Conservation (phyloP, 2,888 invertebrate species). For the Rhagium mordax region DNA sequence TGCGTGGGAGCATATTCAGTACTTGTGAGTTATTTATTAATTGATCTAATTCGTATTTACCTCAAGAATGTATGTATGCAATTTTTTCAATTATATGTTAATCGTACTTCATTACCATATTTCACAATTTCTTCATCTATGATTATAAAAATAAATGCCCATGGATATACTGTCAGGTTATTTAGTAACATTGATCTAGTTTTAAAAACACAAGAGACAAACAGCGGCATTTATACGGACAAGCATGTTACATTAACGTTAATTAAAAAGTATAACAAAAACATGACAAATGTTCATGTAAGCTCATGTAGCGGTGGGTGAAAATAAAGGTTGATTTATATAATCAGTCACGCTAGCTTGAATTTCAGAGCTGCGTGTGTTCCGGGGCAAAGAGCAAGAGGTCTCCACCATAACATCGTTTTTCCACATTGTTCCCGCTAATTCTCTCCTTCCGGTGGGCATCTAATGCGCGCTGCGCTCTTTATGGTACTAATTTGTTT, state of each 20-base stretch:
- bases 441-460: constrained; percentile 60
- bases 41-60: not conserved
- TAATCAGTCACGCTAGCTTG: constrained; percentile 64
- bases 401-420: constrained; percentile 47
- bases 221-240: constrained; percentile 27
- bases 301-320: constrained; percentile 55
- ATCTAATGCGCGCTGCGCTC: constrained; percentile 20
- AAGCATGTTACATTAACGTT: constrained; percentile 46
- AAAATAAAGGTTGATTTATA: constrained; percentile 64
- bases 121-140: not conserved
- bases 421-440: constrained; percentile 63
- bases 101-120: not conserved
- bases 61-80: no score
- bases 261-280: constrained; percentile 53
- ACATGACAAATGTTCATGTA: constrained; percentile 53
- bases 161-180: constrained; percentile 2
- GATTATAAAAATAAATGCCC: not conserved
- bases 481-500: not conserved
- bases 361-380: constrained; percentile 58
- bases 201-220: constrained; percentile 19
- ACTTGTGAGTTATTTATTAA: not conserved
- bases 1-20: no score
- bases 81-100: not conserved
- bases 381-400: constrained; percentile 51
- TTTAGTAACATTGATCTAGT: constrained; percentile 17